Percentiles rank a stretch among this genome's conserved stretches.
Evolutionary conservation across 2,113 vertebrate species (phyloP).

Genomic region (Carassius carassius): DNA sequence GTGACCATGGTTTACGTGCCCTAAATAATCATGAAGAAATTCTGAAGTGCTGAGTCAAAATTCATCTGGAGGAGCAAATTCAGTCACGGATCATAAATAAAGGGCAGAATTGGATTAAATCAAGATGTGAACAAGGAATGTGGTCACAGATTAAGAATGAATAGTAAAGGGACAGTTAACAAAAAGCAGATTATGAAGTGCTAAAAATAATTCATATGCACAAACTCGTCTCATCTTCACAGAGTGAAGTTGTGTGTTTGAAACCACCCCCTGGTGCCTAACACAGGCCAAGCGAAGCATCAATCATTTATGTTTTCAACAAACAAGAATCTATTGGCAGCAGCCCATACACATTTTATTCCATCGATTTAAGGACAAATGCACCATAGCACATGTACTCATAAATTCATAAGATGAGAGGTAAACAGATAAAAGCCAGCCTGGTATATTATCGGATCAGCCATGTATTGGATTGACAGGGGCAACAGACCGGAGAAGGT

Average conservation of each 20-base stretch:
- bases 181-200: slow-evolving; percentile 57
- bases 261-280: slow-evolving; percentile 28
- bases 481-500: neutral
- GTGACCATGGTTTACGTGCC: slow-evolving; percentile 1
- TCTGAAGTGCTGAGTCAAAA: slow-evolving; percentile 57
- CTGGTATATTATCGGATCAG: neutral
- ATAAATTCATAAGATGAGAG: slow-evolving; percentile 6
- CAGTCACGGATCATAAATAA: slow-evolving; percentile 54
- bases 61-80: slow-evolving; percentile 55
- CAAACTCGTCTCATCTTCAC: slow-evolving; percentile 31
- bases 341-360: slow-evolving; percentile 29
- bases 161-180: slow-evolving; percentile 60
- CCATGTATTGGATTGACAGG: neutral
- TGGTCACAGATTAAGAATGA: slow-evolving; percentile 61
- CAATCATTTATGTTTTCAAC: slow-evolving; percentile 38
- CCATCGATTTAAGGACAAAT: slow-evolving; percentile 27
- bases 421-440: neutral
- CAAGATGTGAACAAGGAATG: slow-evolving; percentile 66
- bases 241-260: neutral
- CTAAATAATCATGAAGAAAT: slow-evolving; percentile 43
- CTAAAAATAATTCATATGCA: slow-evolving; percentile 45
- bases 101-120: slow-evolving; percentile 60
- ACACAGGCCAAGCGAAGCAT: slow-evolving; percentile 21
- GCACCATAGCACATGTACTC: slow-evolving; percentile 12
- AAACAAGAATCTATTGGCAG: slow-evolving; percentile 39